These are phyloP conservation scores for Rhabdornis inornatus DNA, from an alignment of 2,113 vertebrate genomes.

Conservation along the genomic window DNA sequence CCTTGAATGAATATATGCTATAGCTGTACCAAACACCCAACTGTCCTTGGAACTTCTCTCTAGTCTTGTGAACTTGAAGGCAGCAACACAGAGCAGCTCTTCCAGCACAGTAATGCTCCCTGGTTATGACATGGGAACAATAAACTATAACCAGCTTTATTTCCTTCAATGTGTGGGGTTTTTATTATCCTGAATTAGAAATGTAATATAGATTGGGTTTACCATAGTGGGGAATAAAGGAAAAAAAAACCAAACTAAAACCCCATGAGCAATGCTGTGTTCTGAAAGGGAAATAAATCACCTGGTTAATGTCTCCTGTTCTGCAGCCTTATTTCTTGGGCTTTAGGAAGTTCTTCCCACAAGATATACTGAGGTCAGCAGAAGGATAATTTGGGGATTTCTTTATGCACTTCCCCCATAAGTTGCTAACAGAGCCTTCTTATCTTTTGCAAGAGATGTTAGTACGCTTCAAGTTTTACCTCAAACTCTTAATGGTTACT, in stretches of 20 bases:
- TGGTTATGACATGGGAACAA: not conserved
- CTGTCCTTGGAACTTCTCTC: not conserved
- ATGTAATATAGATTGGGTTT: not conserved
- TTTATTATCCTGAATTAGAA: not conserved
- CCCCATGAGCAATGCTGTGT: not conserved
- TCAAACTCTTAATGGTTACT: not conserved
- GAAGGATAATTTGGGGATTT: not conserved
- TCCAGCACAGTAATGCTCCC: not conserved
- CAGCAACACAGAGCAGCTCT: not conserved
- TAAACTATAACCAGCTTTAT: not conserved
- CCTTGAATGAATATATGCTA: not conserved
- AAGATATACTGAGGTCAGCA: not conserved
- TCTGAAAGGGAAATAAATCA: conserved; percentile 12
- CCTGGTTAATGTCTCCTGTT: not conserved
- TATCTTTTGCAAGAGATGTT: not conserved
- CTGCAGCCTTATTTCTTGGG: not conserved
- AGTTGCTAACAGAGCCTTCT: not conserved
- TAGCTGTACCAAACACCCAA: not conserved
- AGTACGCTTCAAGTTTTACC: not conserved
- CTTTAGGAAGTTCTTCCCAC: not conserved
- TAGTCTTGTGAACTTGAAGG: not conserved
- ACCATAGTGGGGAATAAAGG: not conserved
- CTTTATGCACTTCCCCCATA: not conserved
- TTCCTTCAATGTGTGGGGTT: not conserved
- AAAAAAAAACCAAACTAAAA: not conserved